Conservation (phyloP, 2,888 invertebrate genomes). For the Limenitis camilla region DNA sequence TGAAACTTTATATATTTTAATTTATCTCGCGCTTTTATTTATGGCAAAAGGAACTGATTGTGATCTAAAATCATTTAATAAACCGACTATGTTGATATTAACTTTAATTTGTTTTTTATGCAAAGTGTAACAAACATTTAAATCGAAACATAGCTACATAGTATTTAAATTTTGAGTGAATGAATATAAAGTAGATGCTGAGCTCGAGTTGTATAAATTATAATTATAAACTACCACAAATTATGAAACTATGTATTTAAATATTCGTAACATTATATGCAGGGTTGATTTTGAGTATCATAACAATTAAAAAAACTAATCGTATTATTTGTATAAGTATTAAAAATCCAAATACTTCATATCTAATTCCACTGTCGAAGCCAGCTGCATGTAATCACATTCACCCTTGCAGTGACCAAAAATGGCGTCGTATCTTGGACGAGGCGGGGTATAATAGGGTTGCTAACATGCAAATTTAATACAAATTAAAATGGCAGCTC, state of each 20-base stretch:
- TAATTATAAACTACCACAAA: no score
- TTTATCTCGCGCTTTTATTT: no score
- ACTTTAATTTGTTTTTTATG: no score
- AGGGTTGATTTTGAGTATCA: neutral
- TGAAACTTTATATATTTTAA: no score
- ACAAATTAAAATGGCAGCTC: constrained; percentile 45
- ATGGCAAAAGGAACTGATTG: no score
- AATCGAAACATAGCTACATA: neutral
- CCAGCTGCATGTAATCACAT: constrained; percentile 12
- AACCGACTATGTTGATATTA: no score
- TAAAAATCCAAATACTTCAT: neutral
- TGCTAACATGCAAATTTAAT: constrained; percentile 70
- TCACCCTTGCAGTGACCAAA: constrained; percentile 26
- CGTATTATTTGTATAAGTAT: neutral
- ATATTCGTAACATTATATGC: neutral
- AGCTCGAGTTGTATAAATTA: neutral
- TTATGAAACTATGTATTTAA: neutral
- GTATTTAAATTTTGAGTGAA: neutral
- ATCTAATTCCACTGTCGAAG: neutral
- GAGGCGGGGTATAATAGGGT: constrained; percentile 45
- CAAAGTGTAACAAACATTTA: no score
- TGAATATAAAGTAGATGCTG: neutral
- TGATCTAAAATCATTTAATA: no score
- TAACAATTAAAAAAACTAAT: neutral
- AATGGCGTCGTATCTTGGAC: constrained; percentile 46